phyloP scores from a whole-genome alignment of 2,113 vertebrate genomes.

The Gymnobelideus leadbeateri region DNA sequence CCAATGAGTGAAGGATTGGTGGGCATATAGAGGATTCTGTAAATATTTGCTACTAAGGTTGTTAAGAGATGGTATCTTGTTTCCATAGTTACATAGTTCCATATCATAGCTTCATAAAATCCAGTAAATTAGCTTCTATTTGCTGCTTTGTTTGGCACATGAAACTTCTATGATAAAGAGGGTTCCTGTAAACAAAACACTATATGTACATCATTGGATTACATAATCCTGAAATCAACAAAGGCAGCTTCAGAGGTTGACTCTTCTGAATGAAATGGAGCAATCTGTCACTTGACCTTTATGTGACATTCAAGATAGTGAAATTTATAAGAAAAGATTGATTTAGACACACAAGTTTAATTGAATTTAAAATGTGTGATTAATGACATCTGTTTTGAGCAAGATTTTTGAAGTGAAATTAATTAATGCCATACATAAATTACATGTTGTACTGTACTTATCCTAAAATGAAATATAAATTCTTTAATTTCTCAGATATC shows the following conservation, averaged over 20 bases:
- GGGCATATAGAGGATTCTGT: constrained; percentile 43
- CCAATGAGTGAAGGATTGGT: constrained; percentile 36
- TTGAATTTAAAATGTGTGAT: constrained; percentile 83
- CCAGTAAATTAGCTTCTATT: constrained; percentile 47
- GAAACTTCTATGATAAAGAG: constrained; percentile 57
- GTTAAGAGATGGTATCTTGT: constrained; percentile 51
- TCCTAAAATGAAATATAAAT: constrained; percentile 38
- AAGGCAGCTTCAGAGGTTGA: constrained; percentile 80
- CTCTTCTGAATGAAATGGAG: constrained; percentile 85
- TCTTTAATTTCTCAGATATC: constrained; percentile 42
- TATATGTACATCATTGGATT: constrained; percentile 71
- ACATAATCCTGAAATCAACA: constrained; percentile 77
- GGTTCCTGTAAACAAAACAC: constrained; percentile 77
- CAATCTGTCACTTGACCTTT: constrained; percentile 90
- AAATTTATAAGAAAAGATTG: constrained; percentile 86
- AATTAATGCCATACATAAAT: constrained; percentile 71
- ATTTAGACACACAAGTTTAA: constrained; percentile 86
- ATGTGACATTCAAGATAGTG: constrained; percentile 87
- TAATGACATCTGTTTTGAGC: constrained; percentile 84
- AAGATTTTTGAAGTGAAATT: constrained; percentile 74
- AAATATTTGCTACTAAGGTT: constrained; percentile 60
- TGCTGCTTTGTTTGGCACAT: constrained; percentile 15
- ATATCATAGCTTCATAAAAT: constrained; percentile 54
- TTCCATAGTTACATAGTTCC: constrained; percentile 52
- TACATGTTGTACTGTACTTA: constrained; percentile 64